Base-by-base conservation (phyloP, 2,888 invertebrate species). In the Bhutanitis thaidina region DNA sequence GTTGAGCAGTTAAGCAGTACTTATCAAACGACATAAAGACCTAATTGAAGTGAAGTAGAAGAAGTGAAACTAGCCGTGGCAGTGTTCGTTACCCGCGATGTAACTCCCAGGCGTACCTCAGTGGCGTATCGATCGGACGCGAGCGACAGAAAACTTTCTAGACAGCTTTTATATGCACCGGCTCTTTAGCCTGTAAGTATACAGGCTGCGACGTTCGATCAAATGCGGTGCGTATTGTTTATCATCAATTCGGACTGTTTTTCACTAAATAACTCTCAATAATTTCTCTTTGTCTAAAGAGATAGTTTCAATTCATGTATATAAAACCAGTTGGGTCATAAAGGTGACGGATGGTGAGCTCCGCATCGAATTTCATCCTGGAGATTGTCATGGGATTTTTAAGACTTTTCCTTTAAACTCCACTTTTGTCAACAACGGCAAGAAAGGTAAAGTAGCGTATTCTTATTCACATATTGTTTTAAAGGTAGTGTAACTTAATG, bases 131-230 rank as follows among this genome's bases (percentile, higher is more conserved):
- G 88, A 88, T 86, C 88, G 71, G 57, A 66, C 66, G 71, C 77
- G 76, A 83, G 81, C 88, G 88, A 86, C 87, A 88, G 85, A 86
- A 88, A 90, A 90, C 89, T 90, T 90, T 90, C 88, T 85, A 90
- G 90, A 90, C 90, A 80, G 88, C 83, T 90, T 90, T 90, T 90
- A 90, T 90, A 88, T 90, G 90, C 88, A 88, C 80, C 83, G 76
- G 78, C 82, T 84, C 82, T 85, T 83, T 83, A 77, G 74, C 71
- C 74, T 67, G 75, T 72, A 71, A 75, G 79, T 80, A 77, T 77
- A 72, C 68, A 52, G 55, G 57, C 56, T 61, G 62, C 58, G 59
- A 60, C 67, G 69, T 69, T 69, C 69, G 71, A 72, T 72, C 68
- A 67, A 73, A 69, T 60, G 58, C 59, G 61, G 61, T 60, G 65